phyloP scores from a whole-genome alignment of 2,888 invertebrate genomes.

The Xanthorhoe spadicearia region DNA sequence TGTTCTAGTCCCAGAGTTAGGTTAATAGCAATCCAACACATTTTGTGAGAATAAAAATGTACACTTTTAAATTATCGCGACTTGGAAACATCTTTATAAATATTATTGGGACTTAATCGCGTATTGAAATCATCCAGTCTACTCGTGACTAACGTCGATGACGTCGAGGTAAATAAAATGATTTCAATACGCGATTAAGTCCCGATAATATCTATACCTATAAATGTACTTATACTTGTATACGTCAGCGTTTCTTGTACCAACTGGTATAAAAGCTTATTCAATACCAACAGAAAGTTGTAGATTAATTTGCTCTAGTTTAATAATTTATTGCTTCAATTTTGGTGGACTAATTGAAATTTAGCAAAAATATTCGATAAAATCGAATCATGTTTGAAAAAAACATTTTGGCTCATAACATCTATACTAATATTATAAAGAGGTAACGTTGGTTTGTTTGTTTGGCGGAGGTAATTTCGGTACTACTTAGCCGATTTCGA shows the following conservation, averaged over 20 bases:
- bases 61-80: too few relatives aligned
- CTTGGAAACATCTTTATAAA: too few relatives aligned
- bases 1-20: conserved; percentile 21
- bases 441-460: too few relatives aligned
- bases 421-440: too few relatives aligned
- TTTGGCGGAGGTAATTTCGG: too few relatives aligned
- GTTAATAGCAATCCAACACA: background rate
- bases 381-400: conserved; percentile 20
- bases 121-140: too few relatives aligned
- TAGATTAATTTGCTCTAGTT: background rate
- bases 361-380: conserved; percentile 54
- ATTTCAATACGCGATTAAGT: too few relatives aligned
- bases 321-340: background rate
- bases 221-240: background rate
- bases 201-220: too few relatives aligned
- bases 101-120: too few relatives aligned
- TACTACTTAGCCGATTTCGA: too few relatives aligned
- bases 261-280: background rate
- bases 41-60: background rate
- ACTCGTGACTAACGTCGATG: too few relatives aligned
- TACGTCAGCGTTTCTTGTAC: background rate
- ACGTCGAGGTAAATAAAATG: too few relatives aligned
- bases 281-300: background rate
- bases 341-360: background rate
- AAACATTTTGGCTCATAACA: background rate